phyloP scores from a whole-genome alignment of 2,797 vertebrate genomes.

The Sardinella longiceps region DNA sequence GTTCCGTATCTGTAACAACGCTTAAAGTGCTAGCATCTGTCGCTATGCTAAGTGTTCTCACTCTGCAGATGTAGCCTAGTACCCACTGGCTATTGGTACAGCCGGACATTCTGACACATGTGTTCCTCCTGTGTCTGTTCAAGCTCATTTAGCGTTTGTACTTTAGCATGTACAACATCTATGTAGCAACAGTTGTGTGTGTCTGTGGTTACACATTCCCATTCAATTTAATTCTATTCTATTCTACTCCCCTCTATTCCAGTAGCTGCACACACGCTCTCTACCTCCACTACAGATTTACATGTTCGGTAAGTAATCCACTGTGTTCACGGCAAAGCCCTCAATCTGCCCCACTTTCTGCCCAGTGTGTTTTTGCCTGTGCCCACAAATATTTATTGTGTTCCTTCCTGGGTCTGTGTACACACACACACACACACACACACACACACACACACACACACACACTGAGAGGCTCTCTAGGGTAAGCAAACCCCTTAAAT shows the following conservation, averaged over 20 bases:
- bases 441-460: too few relatives aligned
- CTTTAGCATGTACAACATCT: background rate
- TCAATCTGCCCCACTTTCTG: background rate
- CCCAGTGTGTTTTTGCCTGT: background rate
- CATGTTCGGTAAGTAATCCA: background rate
- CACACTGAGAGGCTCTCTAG: background rate
- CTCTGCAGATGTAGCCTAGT: too few relatives aligned
- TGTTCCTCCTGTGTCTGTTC: background rate
- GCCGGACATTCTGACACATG: too few relatives aligned
- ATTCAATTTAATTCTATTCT: too few relatives aligned
- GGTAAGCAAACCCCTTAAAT: background rate
- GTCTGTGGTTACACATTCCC: background rate
- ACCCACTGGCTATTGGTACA: too few relatives aligned
- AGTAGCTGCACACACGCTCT: background rate
- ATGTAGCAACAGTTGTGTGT: background rate
- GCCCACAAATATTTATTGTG: constrained; percentile 5
- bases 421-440: too few relatives aligned
- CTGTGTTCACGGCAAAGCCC: background rate
- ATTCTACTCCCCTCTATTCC: background rate
- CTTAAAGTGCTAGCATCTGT: too few relatives aligned
- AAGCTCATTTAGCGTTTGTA: background rate
- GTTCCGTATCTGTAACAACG: too few relatives aligned
- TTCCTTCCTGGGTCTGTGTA: background rate
- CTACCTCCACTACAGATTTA: background rate
- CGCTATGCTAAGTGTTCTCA: too few relatives aligned